phyloP scores from a whole-genome alignment of 2,888 invertebrate genomes.

The Andrena flavipes region DNA sequence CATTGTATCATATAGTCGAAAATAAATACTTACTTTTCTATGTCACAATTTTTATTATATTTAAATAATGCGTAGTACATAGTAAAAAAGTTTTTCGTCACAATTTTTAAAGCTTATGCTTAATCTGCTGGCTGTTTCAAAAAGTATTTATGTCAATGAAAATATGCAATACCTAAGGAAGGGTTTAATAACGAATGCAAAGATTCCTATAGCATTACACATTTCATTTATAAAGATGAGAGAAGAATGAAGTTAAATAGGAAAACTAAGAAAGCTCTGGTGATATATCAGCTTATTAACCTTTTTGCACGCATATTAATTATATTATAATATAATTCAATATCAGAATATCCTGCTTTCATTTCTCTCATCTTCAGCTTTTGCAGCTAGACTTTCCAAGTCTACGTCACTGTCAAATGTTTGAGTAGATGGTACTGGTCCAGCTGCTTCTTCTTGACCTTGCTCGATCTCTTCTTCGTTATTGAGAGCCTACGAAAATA shows the following conservation, averaged over 20 bases:
- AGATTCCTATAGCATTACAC: background rate
- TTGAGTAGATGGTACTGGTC: slow-evolving; percentile 47
- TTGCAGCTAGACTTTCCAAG: slow-evolving; percentile 63
- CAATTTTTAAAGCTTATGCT: background rate
- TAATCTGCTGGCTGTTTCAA: background rate
- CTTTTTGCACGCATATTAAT: slow-evolving; percentile 2
- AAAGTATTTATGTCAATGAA: slow-evolving; percentile 14
- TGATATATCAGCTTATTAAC: slow-evolving; percentile 9
- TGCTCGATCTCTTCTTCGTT: slow-evolving; percentile 67
- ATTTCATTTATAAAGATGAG: background rate
- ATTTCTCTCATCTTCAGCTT: slow-evolving; percentile 70
- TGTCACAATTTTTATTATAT: slow-evolving; percentile 50
- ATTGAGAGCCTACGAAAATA: slow-evolving; percentile 47
- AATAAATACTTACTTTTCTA: slow-evolving; percentile 82
- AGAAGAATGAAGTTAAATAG: too few species aligned
- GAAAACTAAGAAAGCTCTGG: background rate
- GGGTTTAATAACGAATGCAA: background rate
- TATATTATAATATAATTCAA: slow-evolving; percentile 19
- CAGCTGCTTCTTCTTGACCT: slow-evolving; percentile 61
- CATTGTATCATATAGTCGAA: slow-evolving; percentile 66
- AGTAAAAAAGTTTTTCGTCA: background rate
- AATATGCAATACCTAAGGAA: slow-evolving; percentile 12
- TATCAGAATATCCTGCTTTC: slow-evolving; percentile 56
- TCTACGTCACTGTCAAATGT: slow-evolving; percentile 63
- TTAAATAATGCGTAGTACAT: slow-evolving; percentile 17